phyloP scores from a whole-genome alignment of 1,140 invertebrate genomes.

The Dendroctonus valens region DNA sequence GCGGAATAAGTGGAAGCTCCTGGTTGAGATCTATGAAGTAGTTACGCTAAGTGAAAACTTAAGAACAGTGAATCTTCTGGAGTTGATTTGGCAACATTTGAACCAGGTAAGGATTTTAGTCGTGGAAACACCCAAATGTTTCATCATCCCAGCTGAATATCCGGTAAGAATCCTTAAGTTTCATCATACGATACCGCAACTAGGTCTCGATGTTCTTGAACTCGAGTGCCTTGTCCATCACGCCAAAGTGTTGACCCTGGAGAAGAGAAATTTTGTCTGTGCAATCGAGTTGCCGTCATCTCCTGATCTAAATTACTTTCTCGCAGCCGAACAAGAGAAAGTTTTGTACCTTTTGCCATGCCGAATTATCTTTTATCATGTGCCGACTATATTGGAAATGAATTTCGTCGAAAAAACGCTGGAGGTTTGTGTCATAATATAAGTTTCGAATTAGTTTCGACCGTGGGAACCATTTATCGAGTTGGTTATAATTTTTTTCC shows the following conservation, averaged over 20 bases:
- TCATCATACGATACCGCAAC: constrained; percentile 22
- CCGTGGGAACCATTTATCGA: constrained; percentile 4
- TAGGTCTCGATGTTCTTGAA: constrained; percentile 31
- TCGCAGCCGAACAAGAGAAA: constrained; percentile 25
- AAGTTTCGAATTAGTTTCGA: constrained; percentile 4
- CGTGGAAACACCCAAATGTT: background rate
- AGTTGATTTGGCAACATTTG: too few relatives aligned
- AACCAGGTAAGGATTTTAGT: too few relatives aligned
- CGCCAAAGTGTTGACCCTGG: constrained; percentile 28
- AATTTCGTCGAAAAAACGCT: constrained; percentile 24
- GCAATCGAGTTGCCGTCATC: constrained; percentile 25
- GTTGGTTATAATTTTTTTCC: background rate
- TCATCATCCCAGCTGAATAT: constrained; percentile 23
- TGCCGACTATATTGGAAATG: constrained; percentile 10
- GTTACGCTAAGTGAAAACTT: too few relatives aligned
- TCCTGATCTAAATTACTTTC: constrained; percentile 32
- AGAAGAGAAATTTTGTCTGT: constrained; percentile 34
- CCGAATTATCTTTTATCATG: constrained; percentile 22
- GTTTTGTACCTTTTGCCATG: constrained; percentile 23
- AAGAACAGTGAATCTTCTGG: too few relatives aligned
- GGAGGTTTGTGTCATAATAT: constrained; percentile 10
- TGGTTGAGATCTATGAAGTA: too few relatives aligned
- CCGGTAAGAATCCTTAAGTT: constrained; percentile 20
- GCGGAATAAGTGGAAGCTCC: too few relatives aligned
- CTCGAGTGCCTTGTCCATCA: constrained; percentile 29